Evolutionary conservation across 2,113 vertebrate genomes (phyloP).

Genomic region (Chloroceryle aenea): DNA sequence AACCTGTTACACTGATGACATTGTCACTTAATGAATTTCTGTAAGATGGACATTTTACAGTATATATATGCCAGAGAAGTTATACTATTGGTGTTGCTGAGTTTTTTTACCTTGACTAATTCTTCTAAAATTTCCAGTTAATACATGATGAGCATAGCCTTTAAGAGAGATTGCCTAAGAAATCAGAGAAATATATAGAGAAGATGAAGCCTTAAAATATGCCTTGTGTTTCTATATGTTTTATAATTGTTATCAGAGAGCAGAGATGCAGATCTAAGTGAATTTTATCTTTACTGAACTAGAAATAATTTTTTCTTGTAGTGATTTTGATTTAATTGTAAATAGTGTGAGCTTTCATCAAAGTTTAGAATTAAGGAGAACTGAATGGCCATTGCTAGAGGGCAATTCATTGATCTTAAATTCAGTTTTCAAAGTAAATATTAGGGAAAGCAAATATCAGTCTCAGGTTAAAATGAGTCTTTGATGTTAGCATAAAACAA

Average conservation of each 20-base stretch:
- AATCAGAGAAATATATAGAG: not conserved
- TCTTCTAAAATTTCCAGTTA: not conserved
- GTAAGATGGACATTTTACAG: not conserved
- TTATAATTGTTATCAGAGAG: not conserved
- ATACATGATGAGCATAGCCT: not conserved
- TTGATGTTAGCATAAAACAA: not conserved
- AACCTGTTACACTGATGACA: not conserved
- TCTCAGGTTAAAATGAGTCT: not conserved
- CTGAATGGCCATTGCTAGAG: not conserved
- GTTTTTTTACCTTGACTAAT: not conserved
- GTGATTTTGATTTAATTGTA: not conserved
- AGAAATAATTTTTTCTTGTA: not conserved
- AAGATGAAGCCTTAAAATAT: not conserved
- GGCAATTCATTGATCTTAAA: not conserved
- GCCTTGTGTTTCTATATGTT: not conserved
- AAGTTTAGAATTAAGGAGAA: not conserved
- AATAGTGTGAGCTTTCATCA: not conserved
- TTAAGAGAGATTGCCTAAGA: not conserved
- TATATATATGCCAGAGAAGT: not conserved
- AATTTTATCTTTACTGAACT: not conserved
- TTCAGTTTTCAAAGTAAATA: not conserved
- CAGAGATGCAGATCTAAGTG: not conserved
- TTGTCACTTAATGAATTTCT: slow-evolving; percentile 4
- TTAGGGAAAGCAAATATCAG: not conserved
- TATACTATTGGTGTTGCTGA: slow-evolving; percentile 6